Evolutionary conservation across 2,888 invertebrate species (phyloP).

Genomic region (Andrena haemorrhoa): DNA sequence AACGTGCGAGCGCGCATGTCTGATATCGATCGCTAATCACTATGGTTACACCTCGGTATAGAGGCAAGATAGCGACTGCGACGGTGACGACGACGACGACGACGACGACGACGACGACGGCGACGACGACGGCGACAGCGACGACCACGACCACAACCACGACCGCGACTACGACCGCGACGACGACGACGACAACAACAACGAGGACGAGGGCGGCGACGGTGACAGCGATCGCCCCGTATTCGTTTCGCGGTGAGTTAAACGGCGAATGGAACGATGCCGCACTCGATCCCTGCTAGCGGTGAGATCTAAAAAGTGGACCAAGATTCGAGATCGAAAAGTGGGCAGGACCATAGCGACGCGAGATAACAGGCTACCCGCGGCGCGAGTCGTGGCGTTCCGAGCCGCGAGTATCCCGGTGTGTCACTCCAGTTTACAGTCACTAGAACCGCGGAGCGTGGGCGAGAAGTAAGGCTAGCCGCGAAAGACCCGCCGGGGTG

Average conservation of each 20-base stretch:
- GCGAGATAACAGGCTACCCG: not conserved
- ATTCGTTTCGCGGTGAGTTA: slow-evolving; percentile 64
- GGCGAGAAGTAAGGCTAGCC: not conserved
- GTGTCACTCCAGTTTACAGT: not conserved
- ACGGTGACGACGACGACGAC: slow-evolving; percentile 48
- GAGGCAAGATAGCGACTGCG: slow-evolving; percentile 61
- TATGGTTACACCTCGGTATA: slow-evolving; percentile 81
- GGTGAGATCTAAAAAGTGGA: slow-evolving; percentile 7
- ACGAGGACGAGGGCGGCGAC: slow-evolving; percentile 19
- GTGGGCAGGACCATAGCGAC: not conserved
- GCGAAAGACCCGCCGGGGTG: not conserved
- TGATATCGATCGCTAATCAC: slow-evolving; percentile 82
- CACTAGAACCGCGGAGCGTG: not conserved
- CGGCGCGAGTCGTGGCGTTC: not conserved
- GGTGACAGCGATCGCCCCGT: slow-evolving; percentile 59
- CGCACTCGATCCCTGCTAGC: not conserved
- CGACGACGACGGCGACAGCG: slow-evolving; percentile 40
- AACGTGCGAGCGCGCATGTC: slow-evolving; percentile 76
- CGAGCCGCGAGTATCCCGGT: not conserved
- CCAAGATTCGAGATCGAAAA: not conserved
- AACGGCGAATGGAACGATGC: slow-evolving; percentile 13
- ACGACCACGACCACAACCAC: slow-evolving; percentile 42
- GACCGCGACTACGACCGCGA: slow-evolving; percentile 24
- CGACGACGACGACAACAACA: slow-evolving; percentile 36
- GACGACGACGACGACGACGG: slow-evolving; percentile 32